These are phyloP conservation scores for Cheilinus undulatus DNA, from an alignment of 2,113 vertebrate genomes.

Conservation along the genomic window DNA sequence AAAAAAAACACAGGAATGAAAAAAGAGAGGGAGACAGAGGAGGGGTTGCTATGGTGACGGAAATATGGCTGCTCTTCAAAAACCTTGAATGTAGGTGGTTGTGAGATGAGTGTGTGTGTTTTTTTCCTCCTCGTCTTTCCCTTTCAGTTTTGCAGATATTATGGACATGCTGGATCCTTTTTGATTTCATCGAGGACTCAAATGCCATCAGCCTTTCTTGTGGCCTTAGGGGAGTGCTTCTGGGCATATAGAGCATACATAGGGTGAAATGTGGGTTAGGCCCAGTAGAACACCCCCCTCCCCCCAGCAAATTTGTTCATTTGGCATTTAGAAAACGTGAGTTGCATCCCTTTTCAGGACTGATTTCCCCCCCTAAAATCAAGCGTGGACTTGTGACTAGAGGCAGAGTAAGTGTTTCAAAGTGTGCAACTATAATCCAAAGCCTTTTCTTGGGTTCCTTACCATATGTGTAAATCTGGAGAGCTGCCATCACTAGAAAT, in stretches of 20 bases:
- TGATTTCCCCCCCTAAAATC: not conserved
- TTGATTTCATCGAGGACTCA: slow-evolving; percentile 37
- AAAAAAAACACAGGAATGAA: slow-evolving; percentile 61
- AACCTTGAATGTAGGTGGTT: slow-evolving; percentile 83
- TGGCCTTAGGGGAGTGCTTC: slow-evolving; percentile 52
- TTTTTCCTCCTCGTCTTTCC: slow-evolving; percentile 51
- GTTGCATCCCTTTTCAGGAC: not conserved
- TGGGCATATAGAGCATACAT: slow-evolving; percentile 47
- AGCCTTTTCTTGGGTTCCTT: slow-evolving; percentile 1
- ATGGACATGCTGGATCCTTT: slow-evolving; percentile 61
- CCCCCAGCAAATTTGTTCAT: not conserved
- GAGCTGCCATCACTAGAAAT: slow-evolving; percentile 30
- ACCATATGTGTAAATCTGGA: slow-evolving; percentile 15
- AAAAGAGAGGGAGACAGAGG: slow-evolving; percentile 73
- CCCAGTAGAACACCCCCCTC: slow-evolving; percentile 18
- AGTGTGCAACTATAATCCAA: not conserved
- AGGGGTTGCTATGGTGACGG: slow-evolving; percentile 80
- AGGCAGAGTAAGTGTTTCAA: not conserved
- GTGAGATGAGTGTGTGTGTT: slow-evolving; percentile 73
- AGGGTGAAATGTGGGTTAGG: slow-evolving; percentile 59
- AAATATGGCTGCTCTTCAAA: slow-evolving; percentile 84
- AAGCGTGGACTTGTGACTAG: not conserved
- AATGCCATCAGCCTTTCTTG: slow-evolving; percentile 35
- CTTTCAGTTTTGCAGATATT: slow-evolving; percentile 72
- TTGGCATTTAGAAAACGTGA: not conserved